Percentiles rank a stretch among this genome's conserved stretches.
phyloP scores from a whole-genome alignment of 2,797 vertebrate species.

The Sternotherus odoratus region DNA sequence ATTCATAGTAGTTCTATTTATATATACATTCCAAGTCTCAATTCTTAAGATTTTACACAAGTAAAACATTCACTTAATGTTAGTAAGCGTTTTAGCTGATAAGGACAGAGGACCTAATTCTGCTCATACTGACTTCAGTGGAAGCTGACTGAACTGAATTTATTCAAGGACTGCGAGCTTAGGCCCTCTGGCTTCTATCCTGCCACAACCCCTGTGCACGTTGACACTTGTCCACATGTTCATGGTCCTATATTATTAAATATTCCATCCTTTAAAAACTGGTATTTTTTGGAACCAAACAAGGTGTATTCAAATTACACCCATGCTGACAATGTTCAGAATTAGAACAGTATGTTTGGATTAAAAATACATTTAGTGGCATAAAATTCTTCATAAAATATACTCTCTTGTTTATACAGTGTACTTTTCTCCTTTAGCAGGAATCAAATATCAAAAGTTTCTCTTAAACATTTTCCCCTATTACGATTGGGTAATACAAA shows the following conservation, averaged over 20 bases:
- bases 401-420: background rate
- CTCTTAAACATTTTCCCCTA: background rate
- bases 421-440: background rate
- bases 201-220: background rate
- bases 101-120: accelerated
- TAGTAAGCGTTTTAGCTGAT: background rate
- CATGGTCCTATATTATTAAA: background rate
- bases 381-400: background rate
- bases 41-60: accelerated
- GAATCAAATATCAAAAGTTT: background rate
- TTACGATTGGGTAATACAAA: background rate
- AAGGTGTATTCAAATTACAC: background rate
- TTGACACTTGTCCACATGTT: background rate
- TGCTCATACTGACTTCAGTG: background rate
- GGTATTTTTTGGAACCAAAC: background rate
- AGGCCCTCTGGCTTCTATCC: background rate
- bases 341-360: background rate
- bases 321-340: background rate
- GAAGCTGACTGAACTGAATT: accelerated
- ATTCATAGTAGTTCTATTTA: background rate
- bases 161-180: background rate
- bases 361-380: background rate
- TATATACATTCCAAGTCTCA: background rate
- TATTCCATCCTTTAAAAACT: background rate
- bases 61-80: accelerated